Evolutionary conservation across 2,113 vertebrate genomes (phyloP), one percentile per base, ranked within the genome.

Genomic region (Grus americana): DNA sequence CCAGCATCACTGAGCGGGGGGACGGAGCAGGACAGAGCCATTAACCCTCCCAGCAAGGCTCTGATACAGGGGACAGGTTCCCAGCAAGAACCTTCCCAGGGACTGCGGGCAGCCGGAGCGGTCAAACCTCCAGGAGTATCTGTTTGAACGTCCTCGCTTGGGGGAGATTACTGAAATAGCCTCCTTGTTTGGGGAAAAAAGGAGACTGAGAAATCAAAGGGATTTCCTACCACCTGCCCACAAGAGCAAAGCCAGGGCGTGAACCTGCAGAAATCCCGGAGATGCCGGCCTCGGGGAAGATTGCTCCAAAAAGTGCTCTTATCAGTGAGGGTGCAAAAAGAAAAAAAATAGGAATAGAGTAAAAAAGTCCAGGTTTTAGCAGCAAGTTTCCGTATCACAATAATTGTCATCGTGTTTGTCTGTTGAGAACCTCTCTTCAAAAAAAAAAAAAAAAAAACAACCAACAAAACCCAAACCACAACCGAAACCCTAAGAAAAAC

Each of bases 31-130:
- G 62, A 55, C 40, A 78, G 68, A 80, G 32, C 42, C 78, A 58
- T 38, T 5, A 36, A 44, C 44, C 50, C 44, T 81, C 32, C 63
- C 79, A 44, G 57, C 73, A 59, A 36, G 18, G 11, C 12, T 14
- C 65, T 26, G 46, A 22, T 11, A 42, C 24, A 12, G 0, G 4
- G 78, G n/a, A 49, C 27, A 59, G 55, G 34, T 27, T 70, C n/a
- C 68, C 79, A 74, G 72, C 65, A 89, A 74, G 78, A 88, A 47
- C n/a, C 12, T 65, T 59, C 78, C 36, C 38, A 32, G 23, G 61
- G 76, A 38, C 32, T 2, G 2, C 0, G 1, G 6, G 62, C 42
- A 72, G 30, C 62, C 46, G 32, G 47, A 78, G 55, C 4, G 0
- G 29, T 4, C 50, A 61, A 4, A 92, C 30, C 18, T 49, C 34